Evolutionary conservation across 2,888 invertebrate genomes (phyloP).

Genomic region (Phasia obesa): DNA sequence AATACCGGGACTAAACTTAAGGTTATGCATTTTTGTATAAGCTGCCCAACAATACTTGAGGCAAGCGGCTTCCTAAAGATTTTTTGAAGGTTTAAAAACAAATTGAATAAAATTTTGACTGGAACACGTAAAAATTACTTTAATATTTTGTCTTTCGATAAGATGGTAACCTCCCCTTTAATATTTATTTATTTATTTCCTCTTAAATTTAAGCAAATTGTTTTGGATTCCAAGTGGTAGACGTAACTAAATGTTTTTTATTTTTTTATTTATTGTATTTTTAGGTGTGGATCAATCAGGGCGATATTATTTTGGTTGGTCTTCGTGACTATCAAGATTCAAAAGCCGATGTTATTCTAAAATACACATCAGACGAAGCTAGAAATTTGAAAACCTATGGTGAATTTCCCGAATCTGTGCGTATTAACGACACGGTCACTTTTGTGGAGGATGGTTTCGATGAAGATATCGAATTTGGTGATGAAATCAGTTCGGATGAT

Average conservation of each 20-base stretch:
- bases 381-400: conserved; percentile 99
- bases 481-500: conserved; percentile 95
- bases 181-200: no score
- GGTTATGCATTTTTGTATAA: no score
- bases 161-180: no score
- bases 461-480: conserved; percentile 98
- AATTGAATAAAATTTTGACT: no score
- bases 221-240: background rate
- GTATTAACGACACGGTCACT: conserved; percentile 97
- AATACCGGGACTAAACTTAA: no score
- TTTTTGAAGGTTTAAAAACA: no score
- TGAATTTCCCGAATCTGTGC: conserved; percentile 98
- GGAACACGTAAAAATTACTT: no score
- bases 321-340: conserved; percentile 98
- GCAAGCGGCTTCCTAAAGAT: no score
- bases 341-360: conserved; percentile 99
- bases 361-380: conserved; percentile 99
- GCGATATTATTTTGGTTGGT: conserved; percentile 98
- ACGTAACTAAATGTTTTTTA: background rate
- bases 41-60: no score
- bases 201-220: no score
- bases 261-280: conserved; percentile 53
- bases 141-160: no score
- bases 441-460: conserved; percentile 97
- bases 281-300: conserved; percentile 98